phyloP scores from a whole-genome alignment of 1,140 invertebrate species.

The Drosophila orosa region DNA sequence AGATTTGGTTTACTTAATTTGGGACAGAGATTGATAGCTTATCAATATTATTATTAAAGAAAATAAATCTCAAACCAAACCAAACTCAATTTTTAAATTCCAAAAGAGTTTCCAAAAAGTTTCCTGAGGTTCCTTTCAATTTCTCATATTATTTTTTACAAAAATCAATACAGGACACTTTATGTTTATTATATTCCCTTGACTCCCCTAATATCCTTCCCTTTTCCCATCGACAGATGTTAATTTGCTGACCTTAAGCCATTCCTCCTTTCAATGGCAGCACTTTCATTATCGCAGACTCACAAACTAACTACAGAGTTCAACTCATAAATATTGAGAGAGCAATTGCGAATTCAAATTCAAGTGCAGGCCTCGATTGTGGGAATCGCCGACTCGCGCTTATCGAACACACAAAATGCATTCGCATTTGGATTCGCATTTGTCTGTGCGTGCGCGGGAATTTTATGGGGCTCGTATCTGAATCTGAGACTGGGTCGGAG shows the following conservation, averaged over 20 bases:
- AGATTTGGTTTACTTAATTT: too few species aligned
- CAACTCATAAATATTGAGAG: slow-evolving; percentile 66
- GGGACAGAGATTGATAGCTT: slow-evolving; percentile 7
- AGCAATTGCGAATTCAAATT: slow-evolving; percentile 72
- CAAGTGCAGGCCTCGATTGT: slow-evolving; percentile 64
- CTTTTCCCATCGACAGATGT: background rate
- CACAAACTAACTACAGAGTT: slow-evolving; percentile 44
- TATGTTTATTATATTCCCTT: too few species aligned
- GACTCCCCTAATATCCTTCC: background rate
- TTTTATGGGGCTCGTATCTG: slow-evolving; percentile 64
- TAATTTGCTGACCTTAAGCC: background rate
- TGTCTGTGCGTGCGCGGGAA: slow-evolving; percentile 48
- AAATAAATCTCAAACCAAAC: background rate
- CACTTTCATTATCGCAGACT: slow-evolving; percentile 46
- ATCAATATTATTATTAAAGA: background rate
- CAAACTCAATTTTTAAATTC: background rate
- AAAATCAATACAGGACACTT: too few species aligned
- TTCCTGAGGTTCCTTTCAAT: background rate
- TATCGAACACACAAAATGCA: slow-evolving; percentile 78
- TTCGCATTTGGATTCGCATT: slow-evolving; percentile 59
- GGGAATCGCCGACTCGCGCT: slow-evolving; percentile 57
- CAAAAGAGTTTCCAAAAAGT: too few species aligned
- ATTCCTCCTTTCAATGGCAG: slow-evolving; percentile 3
- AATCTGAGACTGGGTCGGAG: slow-evolving; percentile 35
- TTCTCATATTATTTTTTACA: background rate